Evolutionary conservation across 2,888 invertebrate genomes (phyloP), one percentile per base, ranked within the genome.

Genomic region (Emmelina monodactyla): DNA sequence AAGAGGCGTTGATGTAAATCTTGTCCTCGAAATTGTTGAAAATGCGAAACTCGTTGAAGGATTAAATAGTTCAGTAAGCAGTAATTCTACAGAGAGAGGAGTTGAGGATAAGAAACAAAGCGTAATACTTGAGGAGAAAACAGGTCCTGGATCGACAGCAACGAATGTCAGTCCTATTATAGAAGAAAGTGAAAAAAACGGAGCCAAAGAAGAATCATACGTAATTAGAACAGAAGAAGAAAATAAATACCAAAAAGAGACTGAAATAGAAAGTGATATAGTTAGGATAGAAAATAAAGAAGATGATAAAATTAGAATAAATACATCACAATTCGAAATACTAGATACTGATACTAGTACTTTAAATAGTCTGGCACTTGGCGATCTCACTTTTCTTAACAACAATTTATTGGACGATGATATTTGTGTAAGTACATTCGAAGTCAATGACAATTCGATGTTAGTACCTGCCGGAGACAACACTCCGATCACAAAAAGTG

Each of bases 1-100:
- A 29, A 11, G 29, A 29, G 29, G 29, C 12, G 29, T 29, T 29
- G 29, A 29, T 29, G 29, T 29, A 13, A 12, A 29, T 29, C 9
- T 29, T 29, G 29, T 29, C n/a, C 29, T 29, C 12, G 29, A 29
- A 29, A 29, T 29, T 14, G 29, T 29, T 11, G 29, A 29, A 29
- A 29, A 29, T 29, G 29, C 29, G 29, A 29, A 29, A 29, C 29
- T 13, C 13, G 14, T 29, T 29, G 29, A 29, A 29, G 29, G 13
- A 29, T 29, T 29, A 29, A 29, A 29, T 29, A 29, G 13, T 29
- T 29, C 29, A 29, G 29, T 29, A 29, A 29, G 29, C 14, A 29
- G 29, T 29, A 13, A 29, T 29, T 12, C 29, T 29, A 13, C 29
- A 29, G 29, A 29, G 29, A 14, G 29, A 29, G 14, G 13, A 29